Evolutionary conservation across 2,797 vertebrate species (phyloP).

Genomic region (Intellagama lesueurii): DNA sequence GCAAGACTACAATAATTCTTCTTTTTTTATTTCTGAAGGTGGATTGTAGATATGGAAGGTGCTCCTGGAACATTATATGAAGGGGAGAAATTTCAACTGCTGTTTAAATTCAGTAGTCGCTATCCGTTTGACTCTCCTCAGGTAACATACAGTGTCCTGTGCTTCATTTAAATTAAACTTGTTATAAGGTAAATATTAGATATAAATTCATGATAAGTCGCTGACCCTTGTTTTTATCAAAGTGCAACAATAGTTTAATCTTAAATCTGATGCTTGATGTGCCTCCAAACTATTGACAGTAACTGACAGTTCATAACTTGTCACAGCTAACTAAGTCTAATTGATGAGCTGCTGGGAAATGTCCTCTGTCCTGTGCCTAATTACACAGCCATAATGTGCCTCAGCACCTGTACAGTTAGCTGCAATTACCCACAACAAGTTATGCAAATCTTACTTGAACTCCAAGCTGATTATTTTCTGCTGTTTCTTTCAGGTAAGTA

Average conservation of each 20-base stretch:
- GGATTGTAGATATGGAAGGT: slow-evolving; percentile 99
- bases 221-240: neutral
- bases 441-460: neutral
- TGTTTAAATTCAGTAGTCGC: slow-evolving; percentile 99
- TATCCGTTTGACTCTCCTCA: slow-evolving; percentile 99
- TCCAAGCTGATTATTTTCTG: neutral
- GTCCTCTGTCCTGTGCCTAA: too few species aligned
- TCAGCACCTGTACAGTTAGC: too few species aligned
- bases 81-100: slow-evolving; percentile 99
- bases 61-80: slow-evolving; percentile 97
- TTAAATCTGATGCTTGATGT: slow-evolving; percentile 12
- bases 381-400: too few species aligned
- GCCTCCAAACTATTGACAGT: neutral
- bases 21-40: slow-evolving; percentile 80
- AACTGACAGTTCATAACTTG: neutral
- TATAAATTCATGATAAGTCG: neutral
- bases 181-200: neutral
- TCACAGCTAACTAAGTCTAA: neutral
- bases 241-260: neutral
- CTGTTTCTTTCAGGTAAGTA: neutral
- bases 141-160: slow-evolving; percentile 79
- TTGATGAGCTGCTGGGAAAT: too few species aligned
- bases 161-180: neutral
- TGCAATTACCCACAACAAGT: too few species aligned
- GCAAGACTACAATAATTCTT: neutral